Conservation (phyloP, 2,888 invertebrate species). For the Troides aeacus region DNA sequence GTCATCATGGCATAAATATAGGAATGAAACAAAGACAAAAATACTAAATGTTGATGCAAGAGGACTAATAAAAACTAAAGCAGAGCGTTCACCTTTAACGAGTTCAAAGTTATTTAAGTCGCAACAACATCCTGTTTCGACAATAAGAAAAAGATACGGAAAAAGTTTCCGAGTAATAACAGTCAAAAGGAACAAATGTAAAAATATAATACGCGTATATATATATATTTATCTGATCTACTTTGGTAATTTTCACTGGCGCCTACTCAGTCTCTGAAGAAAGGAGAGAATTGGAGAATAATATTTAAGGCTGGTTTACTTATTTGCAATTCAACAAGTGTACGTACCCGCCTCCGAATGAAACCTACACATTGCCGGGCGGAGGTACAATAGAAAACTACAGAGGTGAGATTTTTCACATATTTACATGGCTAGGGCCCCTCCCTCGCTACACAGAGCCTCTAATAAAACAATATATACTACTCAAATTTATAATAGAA, state of each 20-base stretch:
- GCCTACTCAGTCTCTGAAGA: slow-evolving; percentile 19
- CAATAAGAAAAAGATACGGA: slow-evolving; percentile 15
- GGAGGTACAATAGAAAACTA: slow-evolving; percentile 12
- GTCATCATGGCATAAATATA: background rate
- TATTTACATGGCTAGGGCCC: slow-evolving; percentile 4
- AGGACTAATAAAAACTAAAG: slow-evolving; percentile 10
- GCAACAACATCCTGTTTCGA: slow-evolving; percentile 23
- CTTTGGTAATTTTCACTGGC: slow-evolving; percentile 25
- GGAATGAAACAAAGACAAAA: background rate
- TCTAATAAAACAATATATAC: background rate
- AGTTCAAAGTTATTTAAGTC: slow-evolving; percentile 17
- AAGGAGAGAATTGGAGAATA: slow-evolving; percentile 32
- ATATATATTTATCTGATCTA: slow-evolving; percentile 26
- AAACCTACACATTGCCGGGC: slow-evolving; percentile 19
- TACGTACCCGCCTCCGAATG: slow-evolving; percentile 25
- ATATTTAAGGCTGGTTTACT: slow-evolving; percentile 28
- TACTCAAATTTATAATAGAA: background rate
- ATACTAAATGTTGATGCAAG: background rate
- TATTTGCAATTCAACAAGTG: slow-evolving; percentile 34
- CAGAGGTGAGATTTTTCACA: slow-evolving; percentile 21
- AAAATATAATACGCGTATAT: slow-evolving; percentile 17
- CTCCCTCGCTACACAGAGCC: background rate
- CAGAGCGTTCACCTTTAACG: slow-evolving; percentile 15
- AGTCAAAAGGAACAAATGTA: slow-evolving; percentile 11
- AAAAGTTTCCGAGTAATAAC: slow-evolving; percentile 12